Conservation (phyloP, 1,140 invertebrate genomes). For the Phymorhynchus buccinoides region DNA sequence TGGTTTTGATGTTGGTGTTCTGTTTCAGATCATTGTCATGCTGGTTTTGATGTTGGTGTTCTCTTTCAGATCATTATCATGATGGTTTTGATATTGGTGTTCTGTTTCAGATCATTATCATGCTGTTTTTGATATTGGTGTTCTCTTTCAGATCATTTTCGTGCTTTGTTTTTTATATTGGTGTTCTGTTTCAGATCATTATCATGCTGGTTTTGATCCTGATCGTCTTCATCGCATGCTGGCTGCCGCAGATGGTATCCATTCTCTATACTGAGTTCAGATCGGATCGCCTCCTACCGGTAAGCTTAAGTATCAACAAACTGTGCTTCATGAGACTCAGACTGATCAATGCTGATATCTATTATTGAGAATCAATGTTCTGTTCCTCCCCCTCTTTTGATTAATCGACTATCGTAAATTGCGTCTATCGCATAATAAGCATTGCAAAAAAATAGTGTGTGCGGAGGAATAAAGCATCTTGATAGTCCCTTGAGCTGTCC, state of each 20-base stretch:
- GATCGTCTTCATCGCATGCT: conserved; percentile 72
- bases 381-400: background rate
- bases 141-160: background rate
- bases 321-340: too few relatives aligned
- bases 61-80: background rate
- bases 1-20: too few relatives aligned
- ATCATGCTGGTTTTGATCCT: conserved; percentile 74
- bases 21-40: too few relatives aligned
- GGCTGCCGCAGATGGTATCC: conserved; percentile 68
- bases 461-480: background rate
- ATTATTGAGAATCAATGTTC: background rate
- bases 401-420: background rate
- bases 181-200: conserved; percentile 70
- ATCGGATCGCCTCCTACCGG: conserved; percentile 4
- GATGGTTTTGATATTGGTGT: background rate
- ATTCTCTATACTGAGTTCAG: conserved; percentile 65
- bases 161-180: background rate
- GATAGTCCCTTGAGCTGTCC: too few relatives aligned
- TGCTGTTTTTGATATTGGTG: too few relatives aligned
- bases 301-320: background rate
- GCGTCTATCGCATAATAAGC: background rate
- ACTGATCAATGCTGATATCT: background rate
- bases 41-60: too few relatives aligned
- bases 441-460: background rate
- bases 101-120: conserved; percentile 55